Evolutionary conservation across 2,113 vertebrate species (phyloP), one percentile per base, ranked within the genome.

Genomic region (Pterophyllum scalare): DNA sequence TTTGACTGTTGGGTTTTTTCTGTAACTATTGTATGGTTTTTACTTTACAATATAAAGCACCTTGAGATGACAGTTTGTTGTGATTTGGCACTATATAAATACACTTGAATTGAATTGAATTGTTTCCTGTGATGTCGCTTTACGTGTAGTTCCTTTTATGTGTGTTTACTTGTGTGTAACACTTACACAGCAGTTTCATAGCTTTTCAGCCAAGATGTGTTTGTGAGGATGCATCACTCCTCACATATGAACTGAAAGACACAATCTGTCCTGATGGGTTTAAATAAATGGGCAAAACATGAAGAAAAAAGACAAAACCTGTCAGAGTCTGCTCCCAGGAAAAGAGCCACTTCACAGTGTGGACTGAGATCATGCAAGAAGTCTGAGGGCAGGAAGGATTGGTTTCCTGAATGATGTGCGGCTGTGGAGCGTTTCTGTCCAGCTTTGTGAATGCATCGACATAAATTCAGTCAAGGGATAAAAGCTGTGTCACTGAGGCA

Each of bases 401-500:
- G 83, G 80, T 86, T 92, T 92, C 92, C 85, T 86, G 87, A 87
- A 81, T 22, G 80, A 87, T 87, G 87, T 76, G 82, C 83, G 82
- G 84, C 81, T 86, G 80, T 83, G 80, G 81, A 26, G 40, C 88
- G 87, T 88, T 93, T 72, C 43, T 86, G 49, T 72, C 77, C 67
- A 61, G 82, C 83, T 80, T 89, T 89, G 79, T 91, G 84, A 91
- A 88, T 86, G 84, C 85, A 85, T 91, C 85, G 82, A 86, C 87
- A 88, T 86, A 91, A 91, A 92, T 86, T 85, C 76, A 89, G 70
- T 74, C 26, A 20, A 59, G 57, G 86, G 83, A 87, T 81, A 88
- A 91, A 93, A 92, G 89, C 92, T 91, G 90, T 87, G 90, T 92
- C 93, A 93, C 87, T 87, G 74, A 89, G 83, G 64, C 24, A 8